Conservation (phyloP, 2,113 vertebrate species). For the Periophthalmus modestus region DNA sequence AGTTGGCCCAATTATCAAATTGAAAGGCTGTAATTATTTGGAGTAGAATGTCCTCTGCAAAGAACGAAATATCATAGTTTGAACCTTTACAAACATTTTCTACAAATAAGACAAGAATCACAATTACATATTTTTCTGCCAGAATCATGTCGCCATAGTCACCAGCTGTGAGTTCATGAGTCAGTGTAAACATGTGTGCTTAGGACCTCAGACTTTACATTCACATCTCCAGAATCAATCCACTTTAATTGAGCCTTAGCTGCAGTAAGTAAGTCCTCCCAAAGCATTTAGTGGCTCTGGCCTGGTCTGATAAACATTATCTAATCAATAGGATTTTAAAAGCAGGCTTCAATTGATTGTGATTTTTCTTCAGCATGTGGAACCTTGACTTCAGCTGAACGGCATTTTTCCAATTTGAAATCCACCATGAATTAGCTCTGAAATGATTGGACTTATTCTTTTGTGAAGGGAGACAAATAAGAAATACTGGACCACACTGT, state of each 20-base stretch:
- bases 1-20: too few relatives aligned
- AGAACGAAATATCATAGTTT: too few relatives aligned
- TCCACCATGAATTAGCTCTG: neutral
- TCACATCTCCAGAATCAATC: neutral
- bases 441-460: too few relatives aligned
- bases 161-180: slow-evolving; percentile 12
- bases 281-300: neutral
- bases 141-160: too few relatives aligned
- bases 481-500: neutral
- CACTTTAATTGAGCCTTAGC: neutral
- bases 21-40: too few relatives aligned
- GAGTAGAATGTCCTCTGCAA: too few relatives aligned
- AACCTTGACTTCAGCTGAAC: neutral
- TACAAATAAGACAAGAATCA: too few relatives aligned
- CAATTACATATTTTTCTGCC: too few relatives aligned
- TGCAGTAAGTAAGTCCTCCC: neutral
- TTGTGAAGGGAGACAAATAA: neutral
- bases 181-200: slow-evolving; percentile 2
- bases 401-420: too few relatives aligned
- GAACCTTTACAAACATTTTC: too few relatives aligned
- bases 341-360: neutral
- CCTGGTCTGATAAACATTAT: neutral
- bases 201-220: slow-evolving; percentile 1
- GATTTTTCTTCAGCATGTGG: neutral
- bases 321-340: neutral